Evolutionary conservation across 2,888 invertebrate genomes (phyloP).

Genomic region (Stenodera caucasica): DNA sequence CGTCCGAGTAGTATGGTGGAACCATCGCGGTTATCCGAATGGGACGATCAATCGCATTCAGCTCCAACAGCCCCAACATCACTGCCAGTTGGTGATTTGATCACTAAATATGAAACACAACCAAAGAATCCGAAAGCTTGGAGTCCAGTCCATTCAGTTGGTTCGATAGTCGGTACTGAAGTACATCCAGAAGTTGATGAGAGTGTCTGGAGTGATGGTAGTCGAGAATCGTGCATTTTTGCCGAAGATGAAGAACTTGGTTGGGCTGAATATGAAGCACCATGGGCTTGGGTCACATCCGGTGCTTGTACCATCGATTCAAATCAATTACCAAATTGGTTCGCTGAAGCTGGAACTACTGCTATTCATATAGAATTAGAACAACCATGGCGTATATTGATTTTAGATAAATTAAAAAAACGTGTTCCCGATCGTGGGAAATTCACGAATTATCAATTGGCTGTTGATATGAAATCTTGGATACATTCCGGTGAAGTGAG

Average conservation of each 20-base stretch:
- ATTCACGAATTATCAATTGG: constrained; percentile 66
- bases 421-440: constrained; percentile 54
- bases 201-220: constrained; percentile 72
- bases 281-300: constrained; percentile 70
- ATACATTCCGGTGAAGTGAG: constrained; percentile 80
- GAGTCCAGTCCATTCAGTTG: constrained; percentile 87
- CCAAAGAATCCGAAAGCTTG: constrained; percentile 81
- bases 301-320: constrained; percentile 78
- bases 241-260: constrained; percentile 78
- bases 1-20: constrained; percentile 61
- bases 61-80: constrained; percentile 71
- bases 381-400: constrained; percentile 75
- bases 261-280: constrained; percentile 79
- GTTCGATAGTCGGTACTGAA: constrained; percentile 81
- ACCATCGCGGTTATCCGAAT: constrained; percentile 60
- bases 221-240: constrained; percentile 74
- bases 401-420: constrained; percentile 68
- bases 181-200: constrained; percentile 86
- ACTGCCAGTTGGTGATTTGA: constrained; percentile 61
- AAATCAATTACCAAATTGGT: constrained; percentile 77
- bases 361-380: constrained; percentile 63
- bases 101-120: constrained; percentile 70
- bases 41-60: constrained; percentile 73
- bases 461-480: constrained; percentile 85
- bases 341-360: constrained; percentile 41